Evolutionary conservation across 2,888 invertebrate species (phyloP), one percentile per base, ranked within the genome.

Genomic region (Strigamia crassipes): DNA sequence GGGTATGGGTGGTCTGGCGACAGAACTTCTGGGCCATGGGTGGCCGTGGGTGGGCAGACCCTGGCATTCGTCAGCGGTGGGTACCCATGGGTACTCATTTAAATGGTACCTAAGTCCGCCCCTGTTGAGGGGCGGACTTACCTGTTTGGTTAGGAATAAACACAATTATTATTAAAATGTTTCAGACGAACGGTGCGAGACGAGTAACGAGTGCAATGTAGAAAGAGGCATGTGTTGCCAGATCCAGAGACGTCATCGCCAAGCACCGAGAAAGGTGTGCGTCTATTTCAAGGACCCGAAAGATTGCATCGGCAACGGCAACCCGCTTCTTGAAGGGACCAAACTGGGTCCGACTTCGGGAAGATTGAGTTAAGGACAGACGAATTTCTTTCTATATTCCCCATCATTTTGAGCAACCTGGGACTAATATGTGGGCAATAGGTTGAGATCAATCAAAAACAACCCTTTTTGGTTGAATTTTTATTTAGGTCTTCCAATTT

Each of bases 201-300:
- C 93, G 87, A 95, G 94, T 83, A 92, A 92, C 86, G 95, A 96
- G 86, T 96, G 96, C 86, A 95, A 95, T 88, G 92, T 95, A 85
- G 91, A 92, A 82, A 91, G 94, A 81, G 95, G 95, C 31, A 90
- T 96, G 82, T 96, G 96, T 89, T 96, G 96, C 89, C 94, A 95
- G 89, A 89, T 95, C 86, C 94, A 95, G 86, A 91, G 95, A 84
- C 92, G 95, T 85, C 95, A 96, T 88, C 91, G 95, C 73, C 94
- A 94, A 89, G 92, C 93, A 84, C 92, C 95, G 0, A 91, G 95
- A 88, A 94, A 94, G 92, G 94, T 94, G 84, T 96, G 96, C 89
- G 94, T 94, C n/a, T 96, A 95, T 89, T 96, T 95, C 92, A 94
- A 94, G 87, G 95, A 95, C 86, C 94, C 95, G 0, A 89, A 95